Conservation (phyloP, 2,888 invertebrate species). For the Eubasilissa splendida region DNA sequence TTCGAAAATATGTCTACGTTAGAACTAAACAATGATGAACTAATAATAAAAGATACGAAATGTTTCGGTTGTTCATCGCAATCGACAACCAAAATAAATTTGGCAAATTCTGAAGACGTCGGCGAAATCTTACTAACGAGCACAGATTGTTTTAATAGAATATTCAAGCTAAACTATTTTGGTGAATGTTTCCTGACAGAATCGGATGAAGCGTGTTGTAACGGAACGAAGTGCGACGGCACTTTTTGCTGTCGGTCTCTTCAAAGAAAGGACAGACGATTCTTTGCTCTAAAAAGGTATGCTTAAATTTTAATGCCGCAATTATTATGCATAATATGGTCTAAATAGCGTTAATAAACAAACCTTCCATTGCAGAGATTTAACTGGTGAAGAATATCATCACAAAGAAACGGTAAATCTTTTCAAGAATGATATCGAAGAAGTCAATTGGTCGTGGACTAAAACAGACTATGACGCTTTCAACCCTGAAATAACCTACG, state of each 20-base stretch:
- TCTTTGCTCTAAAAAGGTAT: constrained; percentile 36
- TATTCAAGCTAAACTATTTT: constrained; percentile 34
- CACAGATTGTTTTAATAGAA: constrained; percentile 22
- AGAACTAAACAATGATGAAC: constrained; percentile 3
- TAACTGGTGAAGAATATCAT: constrained; percentile 40
- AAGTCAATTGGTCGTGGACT: constrained; percentile 9
- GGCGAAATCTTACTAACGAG: background rate
- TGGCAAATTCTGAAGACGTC: constrained; percentile 13
- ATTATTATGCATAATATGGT: too few species aligned
- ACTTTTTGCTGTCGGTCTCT: constrained; percentile 13
- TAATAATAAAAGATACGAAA: constrained; percentile 19
- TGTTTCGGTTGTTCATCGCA: constrained; percentile 19
- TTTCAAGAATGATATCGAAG: constrained; percentile 19
- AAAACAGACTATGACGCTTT: constrained; percentile 23
- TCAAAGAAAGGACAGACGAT: constrained; percentile 29
- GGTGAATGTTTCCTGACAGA: constrained; percentile 25
- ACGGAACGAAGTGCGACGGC: background rate
- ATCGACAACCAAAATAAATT: constrained; percentile 24
- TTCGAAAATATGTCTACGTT: constrained; percentile 7
- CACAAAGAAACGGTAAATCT: constrained; percentile 30
- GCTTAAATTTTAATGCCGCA: too few species aligned
- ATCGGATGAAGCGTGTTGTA: background rate
- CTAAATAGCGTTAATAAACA: too few species aligned
- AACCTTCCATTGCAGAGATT: constrained; percentile 12
- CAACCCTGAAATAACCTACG: constrained; percentile 30